Percentiles rank a stretch among this genome's conserved stretches.
These are phyloP conservation scores for Hoplostethus mediterraneus DNA, from an alignment of 2,797 vertebrate species.

Conservation along the genomic window DNA sequence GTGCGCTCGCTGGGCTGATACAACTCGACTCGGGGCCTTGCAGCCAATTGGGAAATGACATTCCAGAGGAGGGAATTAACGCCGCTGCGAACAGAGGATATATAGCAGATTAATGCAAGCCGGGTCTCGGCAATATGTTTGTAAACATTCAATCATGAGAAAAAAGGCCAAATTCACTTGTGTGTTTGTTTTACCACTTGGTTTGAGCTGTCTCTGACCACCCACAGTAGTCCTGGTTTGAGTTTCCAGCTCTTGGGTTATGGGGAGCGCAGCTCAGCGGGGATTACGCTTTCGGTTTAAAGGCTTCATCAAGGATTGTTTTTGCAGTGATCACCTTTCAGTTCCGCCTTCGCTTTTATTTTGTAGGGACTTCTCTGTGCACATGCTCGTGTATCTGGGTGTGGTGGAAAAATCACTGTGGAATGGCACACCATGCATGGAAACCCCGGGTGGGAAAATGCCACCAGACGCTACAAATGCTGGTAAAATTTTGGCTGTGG, in stretches of 20 bases:
- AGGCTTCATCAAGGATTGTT: slow-evolving; percentile 56
- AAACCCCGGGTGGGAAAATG: slow-evolving; percentile 10
- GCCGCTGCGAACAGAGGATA: slow-evolving; percentile 58
- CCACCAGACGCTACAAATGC: slow-evolving; percentile 22
- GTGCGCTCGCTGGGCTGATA: slow-evolving; percentile 54
- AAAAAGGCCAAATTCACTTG: slow-evolving; percentile 43
- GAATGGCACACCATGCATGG: slow-evolving; percentile 16
- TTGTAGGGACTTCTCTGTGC: slow-evolving; percentile 30
- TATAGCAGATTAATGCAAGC: slow-evolving; percentile 53
- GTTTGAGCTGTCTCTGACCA: slow-evolving; percentile 75
- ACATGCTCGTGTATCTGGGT: slow-evolving; percentile 33
- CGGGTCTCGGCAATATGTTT: slow-evolving; percentile 70
- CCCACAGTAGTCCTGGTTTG: slow-evolving; percentile 74
- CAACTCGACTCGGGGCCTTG: slow-evolving; percentile 55
- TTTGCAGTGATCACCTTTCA: slow-evolving; percentile 56
- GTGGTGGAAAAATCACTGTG: slow-evolving; percentile 51
- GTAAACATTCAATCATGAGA: slow-evolving; percentile 79
- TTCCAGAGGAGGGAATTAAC: slow-evolving; percentile 59
- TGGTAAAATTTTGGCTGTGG: background rate
- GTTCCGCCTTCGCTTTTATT: slow-evolving; percentile 47
- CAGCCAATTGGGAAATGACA: slow-evolving; percentile 58
- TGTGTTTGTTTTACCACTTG: slow-evolving; percentile 72
- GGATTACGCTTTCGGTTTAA: slow-evolving; percentile 56
- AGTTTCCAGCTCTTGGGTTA: slow-evolving; percentile 56
- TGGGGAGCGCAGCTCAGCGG: slow-evolving; percentile 42